Base-by-base conservation (phyloP, 1,140 invertebrate genomes). In the Oryctes rhinoceros region DNA sequence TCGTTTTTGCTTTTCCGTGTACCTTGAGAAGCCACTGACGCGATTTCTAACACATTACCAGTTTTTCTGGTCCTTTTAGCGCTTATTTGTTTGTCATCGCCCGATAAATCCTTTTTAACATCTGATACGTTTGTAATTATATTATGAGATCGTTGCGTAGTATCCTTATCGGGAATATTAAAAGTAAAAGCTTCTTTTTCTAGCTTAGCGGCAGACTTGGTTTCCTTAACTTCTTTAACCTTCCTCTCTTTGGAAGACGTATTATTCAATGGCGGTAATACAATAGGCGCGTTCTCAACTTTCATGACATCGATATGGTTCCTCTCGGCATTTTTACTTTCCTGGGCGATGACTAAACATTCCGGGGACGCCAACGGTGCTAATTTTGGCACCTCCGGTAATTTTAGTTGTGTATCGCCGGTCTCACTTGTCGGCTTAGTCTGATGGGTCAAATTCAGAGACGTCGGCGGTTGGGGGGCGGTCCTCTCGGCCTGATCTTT, bases 381-480 rank as follows among this genome's bases (percentile, higher is more conserved):
- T 24, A 71, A 71, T 71, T 71, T 71, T 5, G 65, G 20, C 30
- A 71, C 65, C 0, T 30, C 65, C 7, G 65, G 35, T 71, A 48
- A 39, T 47, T 75, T 71, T 79, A 37, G 9, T 24, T 75, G 6
- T 48, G n/a, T 4, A 20, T 48, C 67, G 24, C 59, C 37, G 3
- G 4, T 65, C 62, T 80, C 49, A 20, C 5, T 59, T 59, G 30
- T 59, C 4, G 39, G 1, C 53, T 53, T 75, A 75, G 11, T 39
- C 44, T 71, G 24, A 7, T 15, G 24, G 4, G 3, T 79, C 15
- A 37, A 10, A 59, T 11, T 49, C 35, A 24, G 48, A 30, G 77
- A 37, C 11, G 47, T 3, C n/a, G 77, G 77, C 10, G 77, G 77
- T 59, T 53, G 49, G 89, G 89, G 53, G 89, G 89, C 44, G 89